These are phyloP conservation scores for Pteria penguin DNA, from an alignment of 2,888 invertebrate genomes.

Conservation along the genomic window DNA sequence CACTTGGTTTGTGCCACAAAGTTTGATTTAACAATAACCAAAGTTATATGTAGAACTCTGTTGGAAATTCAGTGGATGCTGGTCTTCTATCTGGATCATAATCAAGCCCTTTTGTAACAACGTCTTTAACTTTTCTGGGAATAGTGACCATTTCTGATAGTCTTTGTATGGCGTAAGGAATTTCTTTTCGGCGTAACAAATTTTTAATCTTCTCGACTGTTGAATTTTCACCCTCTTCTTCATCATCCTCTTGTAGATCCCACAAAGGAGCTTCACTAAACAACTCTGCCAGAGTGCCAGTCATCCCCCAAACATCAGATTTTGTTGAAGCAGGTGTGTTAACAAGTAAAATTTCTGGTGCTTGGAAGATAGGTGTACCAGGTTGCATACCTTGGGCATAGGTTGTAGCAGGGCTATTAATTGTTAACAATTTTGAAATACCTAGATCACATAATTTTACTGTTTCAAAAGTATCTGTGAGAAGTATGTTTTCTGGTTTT, in stretches of 20 bases:
- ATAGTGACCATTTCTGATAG: neutral
- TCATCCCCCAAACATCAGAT: slow-evolving; percentile 10
- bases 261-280: slow-evolving; percentile 1
- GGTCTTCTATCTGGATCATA: neutral
- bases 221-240: neutral
- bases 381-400: neutral
- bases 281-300: slow-evolving; percentile 12
- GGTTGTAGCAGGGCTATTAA: slow-evolving; percentile 36
- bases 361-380: slow-evolving; percentile 29
- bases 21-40: no score
- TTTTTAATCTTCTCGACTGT: neutral
- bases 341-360: neutral
- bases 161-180: neutral
- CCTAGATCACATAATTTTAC: slow-evolving; percentile 37
- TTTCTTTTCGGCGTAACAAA: no score
- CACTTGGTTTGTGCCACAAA: no score
- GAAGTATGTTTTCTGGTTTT: slow-evolving; percentile 41
- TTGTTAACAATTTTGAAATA: slow-evolving; percentile 28
- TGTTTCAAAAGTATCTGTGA: slow-evolving; percentile 17
- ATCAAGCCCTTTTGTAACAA: neutral
- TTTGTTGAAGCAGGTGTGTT: neutral
- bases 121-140: neutral
- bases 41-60: neutral
- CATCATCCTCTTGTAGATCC: slow-evolving; percentile 12
- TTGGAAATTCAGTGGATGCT: neutral